Conservation (phyloP, 2,888 invertebrate genomes). For the Eupithecia pulchellata region DNA sequence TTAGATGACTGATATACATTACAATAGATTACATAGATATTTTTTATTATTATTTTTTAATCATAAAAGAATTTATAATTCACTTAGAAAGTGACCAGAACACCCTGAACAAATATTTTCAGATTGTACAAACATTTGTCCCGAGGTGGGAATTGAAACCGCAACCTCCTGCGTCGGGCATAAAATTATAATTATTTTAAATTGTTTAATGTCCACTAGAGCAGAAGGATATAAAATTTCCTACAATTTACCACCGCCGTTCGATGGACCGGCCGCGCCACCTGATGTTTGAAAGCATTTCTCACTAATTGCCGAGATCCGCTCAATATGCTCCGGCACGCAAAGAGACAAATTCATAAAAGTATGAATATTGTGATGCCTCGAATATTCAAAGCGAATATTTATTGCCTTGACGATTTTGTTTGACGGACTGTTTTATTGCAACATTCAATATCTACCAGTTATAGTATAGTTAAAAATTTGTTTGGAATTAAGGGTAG, state of each 20-base stretch:
- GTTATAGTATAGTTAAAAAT: too few species aligned
- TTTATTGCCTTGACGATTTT: slow-evolving; percentile 9
- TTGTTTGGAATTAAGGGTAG: too few species aligned
- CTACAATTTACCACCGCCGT: neutral
- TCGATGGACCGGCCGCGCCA: slow-evolving; percentile 44
- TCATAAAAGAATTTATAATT: too few species aligned
- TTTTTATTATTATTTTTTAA: too few species aligned
- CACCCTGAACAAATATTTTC: too few species aligned
- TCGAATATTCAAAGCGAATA: slow-evolving; percentile 34
- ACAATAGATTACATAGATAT: too few species aligned
- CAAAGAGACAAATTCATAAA: slow-evolving; percentile 71
- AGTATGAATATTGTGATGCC: slow-evolving; percentile 69
- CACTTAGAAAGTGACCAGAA: too few species aligned
- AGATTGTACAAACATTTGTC: too few species aligned
- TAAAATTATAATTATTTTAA: too few species aligned
- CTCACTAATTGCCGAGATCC: slow-evolving; percentile 71
- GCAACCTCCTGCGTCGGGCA: too few species aligned
- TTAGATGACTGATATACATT: too few species aligned
- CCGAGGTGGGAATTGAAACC: too few species aligned
- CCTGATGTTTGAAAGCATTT: slow-evolving; percentile 70
- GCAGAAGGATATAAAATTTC: neutral
- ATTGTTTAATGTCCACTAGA: neutral
- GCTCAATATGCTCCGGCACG: slow-evolving; percentile 75
- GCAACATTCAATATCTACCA: slow-evolving; percentile 7
- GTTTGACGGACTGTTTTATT: slow-evolving; percentile 1